A percentile compares a stretch with the other conserved stretches of the same genome.
These are phyloP conservation scores for Acrocephalus kingi DNA, from an alignment of 2,113 vertebrate genomes.

Conservation along the genomic window DNA sequence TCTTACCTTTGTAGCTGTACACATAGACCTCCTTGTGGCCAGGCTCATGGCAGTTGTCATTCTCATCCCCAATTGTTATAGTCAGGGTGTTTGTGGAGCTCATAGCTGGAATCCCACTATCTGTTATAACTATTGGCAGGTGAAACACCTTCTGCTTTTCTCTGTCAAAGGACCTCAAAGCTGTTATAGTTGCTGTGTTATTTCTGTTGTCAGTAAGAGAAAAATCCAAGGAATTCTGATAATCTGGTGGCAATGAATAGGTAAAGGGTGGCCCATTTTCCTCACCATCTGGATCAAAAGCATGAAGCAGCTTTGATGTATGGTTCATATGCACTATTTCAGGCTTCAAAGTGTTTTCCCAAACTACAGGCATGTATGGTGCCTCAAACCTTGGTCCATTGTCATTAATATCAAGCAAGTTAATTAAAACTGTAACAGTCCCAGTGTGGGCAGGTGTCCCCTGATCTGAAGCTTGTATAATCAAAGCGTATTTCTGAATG, in stretches of 20 bases:
- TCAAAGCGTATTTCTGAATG: conserved; percentile 73
- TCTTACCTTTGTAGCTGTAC: conserved; percentile 81
- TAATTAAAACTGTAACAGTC: conserved; percentile 79
- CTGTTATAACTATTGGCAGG: conserved; percentile 83
- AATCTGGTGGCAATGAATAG: conserved; percentile 76
- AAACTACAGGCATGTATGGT: conserved; percentile 80
- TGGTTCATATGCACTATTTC: conserved; percentile 81
- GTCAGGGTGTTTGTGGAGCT: conserved; percentile 85
- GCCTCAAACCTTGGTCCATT: conserved; percentile 87
- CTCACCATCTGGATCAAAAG: conserved; percentile 77
- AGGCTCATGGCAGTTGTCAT: conserved; percentile 83
- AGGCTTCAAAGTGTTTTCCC: conserved; percentile 81
- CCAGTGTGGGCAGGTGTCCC: conserved; percentile 79
- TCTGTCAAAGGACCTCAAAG: conserved; percentile 85
- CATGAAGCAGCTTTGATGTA: conserved; percentile 80
- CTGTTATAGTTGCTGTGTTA: conserved; percentile 82
- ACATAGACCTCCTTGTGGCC: conserved; percentile 85
- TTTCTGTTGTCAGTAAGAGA: conserved; percentile 86
- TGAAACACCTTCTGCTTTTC: conserved; percentile 85
- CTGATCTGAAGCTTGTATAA: conserved; percentile 83
- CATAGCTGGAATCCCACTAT: conserved; percentile 83
- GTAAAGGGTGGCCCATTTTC: conserved; percentile 85
- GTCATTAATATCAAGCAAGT: conserved; percentile 86
- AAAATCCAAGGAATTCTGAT: conserved; percentile 81
- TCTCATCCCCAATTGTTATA: conserved; percentile 86